Conservation (phyloP, 2,888 invertebrate genomes). For the Acleris cristana region DNA sequence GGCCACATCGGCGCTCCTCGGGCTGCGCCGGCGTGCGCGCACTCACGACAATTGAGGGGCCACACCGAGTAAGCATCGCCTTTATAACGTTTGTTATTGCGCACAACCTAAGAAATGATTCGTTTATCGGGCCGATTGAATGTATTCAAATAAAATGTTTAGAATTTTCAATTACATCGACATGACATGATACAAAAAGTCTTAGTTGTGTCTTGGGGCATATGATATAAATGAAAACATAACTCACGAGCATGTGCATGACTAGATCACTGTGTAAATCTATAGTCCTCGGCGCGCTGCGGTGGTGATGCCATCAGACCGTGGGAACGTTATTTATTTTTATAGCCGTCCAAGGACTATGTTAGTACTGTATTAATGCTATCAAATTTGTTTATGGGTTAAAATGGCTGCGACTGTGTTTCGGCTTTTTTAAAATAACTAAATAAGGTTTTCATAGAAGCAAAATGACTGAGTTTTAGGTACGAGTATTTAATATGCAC, state of each 20-base stretch:
- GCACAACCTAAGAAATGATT: constrained; percentile 57
- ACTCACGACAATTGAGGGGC: constrained; percentile 66
- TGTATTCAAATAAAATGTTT: constrained; percentile 4
- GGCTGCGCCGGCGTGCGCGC: constrained; percentile 47
- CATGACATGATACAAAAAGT: too few relatives aligned
- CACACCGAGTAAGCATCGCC: constrained; percentile 60
- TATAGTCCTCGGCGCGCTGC: constrained; percentile 18
- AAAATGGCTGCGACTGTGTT: too few relatives aligned
- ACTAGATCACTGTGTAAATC: constrained; percentile 13
- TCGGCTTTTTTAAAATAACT: too few relatives aligned
- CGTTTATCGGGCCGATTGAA: constrained; percentile 34
- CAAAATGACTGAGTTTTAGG: too few relatives aligned
- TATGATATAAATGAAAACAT: constrained; percentile 7
- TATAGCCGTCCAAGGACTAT: constrained; percentile 23
- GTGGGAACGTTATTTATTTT: constrained; percentile 31
- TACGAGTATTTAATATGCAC: too few relatives aligned
- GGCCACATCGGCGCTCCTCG: constrained; percentile 54
- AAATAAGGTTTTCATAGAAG: too few relatives aligned
- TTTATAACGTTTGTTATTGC: constrained; percentile 52
- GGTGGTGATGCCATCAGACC: constrained; percentile 25
- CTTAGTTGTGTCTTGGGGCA: constrained; percentile 5
- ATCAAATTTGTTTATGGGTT: too few relatives aligned
- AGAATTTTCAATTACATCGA: too few relatives aligned
- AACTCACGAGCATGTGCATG: constrained; percentile 11
- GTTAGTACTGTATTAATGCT: constrained; percentile 3